Evolutionary conservation across 2,888 invertebrate genomes (phyloP), one percentile per base, ranked within the genome.

Genomic region (Hesperia comma): DNA sequence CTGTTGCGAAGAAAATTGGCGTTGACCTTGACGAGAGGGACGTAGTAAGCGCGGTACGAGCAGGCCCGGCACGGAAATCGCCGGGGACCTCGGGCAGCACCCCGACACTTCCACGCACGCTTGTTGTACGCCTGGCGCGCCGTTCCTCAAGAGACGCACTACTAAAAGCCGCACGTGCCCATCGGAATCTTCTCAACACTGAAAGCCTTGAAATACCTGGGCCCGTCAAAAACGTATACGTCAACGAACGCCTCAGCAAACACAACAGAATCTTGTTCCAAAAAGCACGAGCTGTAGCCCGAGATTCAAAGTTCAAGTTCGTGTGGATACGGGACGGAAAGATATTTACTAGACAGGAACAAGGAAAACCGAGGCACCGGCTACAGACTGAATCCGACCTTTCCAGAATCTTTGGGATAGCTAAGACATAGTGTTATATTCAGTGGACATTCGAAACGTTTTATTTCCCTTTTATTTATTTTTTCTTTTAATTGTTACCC

Each of bases 301-400:
- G 41, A 3, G 57, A 43, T n/a, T 10, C 7, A n/a, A 21, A 58
- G 2, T 58, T 21, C 15, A 41, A 17, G 37, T 58, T 21, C 19
- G 43, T 58, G 5, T 58, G 57, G 57, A 43, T 19, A n/a, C 26
- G 43, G n/a, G n/a, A n/a, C n/a, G n/a, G n/a, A n/a, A n/a, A n/a
- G n/a, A n/a, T n/a, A n/a, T n/a, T n/a, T n/a, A 17, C 33, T 14
- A 14, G 57, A n/a, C 57, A 58, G 17, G 60, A 21, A 6, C 32
- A 60, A 32, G 60, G 60, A 32, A 60, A 60, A 17, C 43, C 60
- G 10, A 15, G 32, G 5, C 6, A 46, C 12, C 26, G 60, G 1
- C 1, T 60, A 21, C 60, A 15, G 6, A 60, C 15, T 1, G 60
- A 60, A 17, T 26, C 32, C 10, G 60, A 60, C 17, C 33, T 60